Evolutionary conservation across 2,888 invertebrate genomes (phyloP).

Genomic region (Oeneis ivallda): DNA sequence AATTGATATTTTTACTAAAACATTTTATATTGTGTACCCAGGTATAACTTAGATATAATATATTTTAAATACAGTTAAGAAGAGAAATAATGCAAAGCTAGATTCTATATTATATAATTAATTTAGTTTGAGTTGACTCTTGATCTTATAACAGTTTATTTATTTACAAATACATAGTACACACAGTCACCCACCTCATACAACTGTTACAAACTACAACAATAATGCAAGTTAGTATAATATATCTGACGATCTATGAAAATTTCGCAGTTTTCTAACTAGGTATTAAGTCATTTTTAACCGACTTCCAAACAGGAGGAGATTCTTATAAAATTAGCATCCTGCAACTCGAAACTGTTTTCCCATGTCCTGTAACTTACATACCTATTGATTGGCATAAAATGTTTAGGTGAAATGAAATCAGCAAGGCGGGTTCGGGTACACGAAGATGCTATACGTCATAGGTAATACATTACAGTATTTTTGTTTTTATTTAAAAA

Average conservation of each 20-base stretch:
- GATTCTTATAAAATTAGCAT: neutral
- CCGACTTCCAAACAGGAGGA: too few relatives aligned
- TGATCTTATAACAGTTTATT: neutral
- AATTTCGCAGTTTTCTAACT: too few relatives aligned
- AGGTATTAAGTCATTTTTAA: neutral
- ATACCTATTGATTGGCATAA: slow-evolving; percentile 64
- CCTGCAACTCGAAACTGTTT: neutral
- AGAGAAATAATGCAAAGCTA: neutral
- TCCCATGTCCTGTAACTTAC: slow-evolving; percentile 24
- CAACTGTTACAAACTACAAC: neutral
- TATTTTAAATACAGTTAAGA: neutral
- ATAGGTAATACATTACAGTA: slow-evolving; percentile 72
- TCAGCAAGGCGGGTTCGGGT: slow-evolving; percentile 79
- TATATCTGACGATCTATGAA: neutral
- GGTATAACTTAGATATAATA: neutral
- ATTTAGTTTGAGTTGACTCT: neutral
- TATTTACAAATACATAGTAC: neutral
- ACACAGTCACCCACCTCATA: neutral
- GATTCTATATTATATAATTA: neutral
- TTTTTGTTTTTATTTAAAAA: slow-evolving; percentile 55
- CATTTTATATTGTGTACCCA: neutral
- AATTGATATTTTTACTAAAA: slow-evolving; percentile 41
- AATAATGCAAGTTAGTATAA: neutral
- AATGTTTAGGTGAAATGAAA: slow-evolving; percentile 82
- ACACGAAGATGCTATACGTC: slow-evolving; percentile 80